Base-by-base conservation (phyloP, 2,888 invertebrate genomes). In the Macrophya alboannulata region DNA sequence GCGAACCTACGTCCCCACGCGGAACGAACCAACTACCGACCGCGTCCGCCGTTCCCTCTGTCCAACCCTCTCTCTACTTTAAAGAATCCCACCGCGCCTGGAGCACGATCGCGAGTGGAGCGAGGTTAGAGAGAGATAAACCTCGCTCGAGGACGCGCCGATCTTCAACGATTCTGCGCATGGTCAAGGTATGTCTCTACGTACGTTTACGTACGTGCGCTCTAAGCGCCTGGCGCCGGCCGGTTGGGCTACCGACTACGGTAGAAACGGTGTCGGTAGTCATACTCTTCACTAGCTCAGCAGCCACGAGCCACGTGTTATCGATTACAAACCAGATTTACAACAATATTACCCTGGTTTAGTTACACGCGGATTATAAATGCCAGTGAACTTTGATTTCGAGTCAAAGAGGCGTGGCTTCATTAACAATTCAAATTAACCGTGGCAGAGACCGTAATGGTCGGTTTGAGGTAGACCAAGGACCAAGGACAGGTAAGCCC, bases 11-110 rank as follows among this genome's bases (percentile, higher is more conserved):
- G 55, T 68, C 68, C 68, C 40, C 81, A 81, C 81, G 81, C 81
- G 62, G 81, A 81, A 81, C 81, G 81, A 81, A 68, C 83, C 25
- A 71, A 83, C 83, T 83, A 83, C 83, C 68, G 65, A 68, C 83
- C 68, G 83, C 68, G 83, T 83, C 83, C 83, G 83, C 25, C 83
- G 83, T 71, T 83, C 83, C 83, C 68, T 83, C 45, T 68, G 68
- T 83, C 68, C 31, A 81, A 59, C 77, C 65, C 45, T 17, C 59
- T 21, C 79, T 59, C 81, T 62, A 40, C 81, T 21, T 62, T n/a
- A 43, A 45, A 74, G 72, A 43, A 74, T 8, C 81, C 62, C 59
- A 62, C 81, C 83, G 43, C 43, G 68, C 68, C 68, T 10, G 10
- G 48, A 65, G 8, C 72, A 25, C 25, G 62, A 21, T 21, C 15